Evolutionary conservation across 2,888 invertebrate species (phyloP), one percentile per base, ranked within the genome.

Genomic region (Chymomyza procnemis): DNA sequence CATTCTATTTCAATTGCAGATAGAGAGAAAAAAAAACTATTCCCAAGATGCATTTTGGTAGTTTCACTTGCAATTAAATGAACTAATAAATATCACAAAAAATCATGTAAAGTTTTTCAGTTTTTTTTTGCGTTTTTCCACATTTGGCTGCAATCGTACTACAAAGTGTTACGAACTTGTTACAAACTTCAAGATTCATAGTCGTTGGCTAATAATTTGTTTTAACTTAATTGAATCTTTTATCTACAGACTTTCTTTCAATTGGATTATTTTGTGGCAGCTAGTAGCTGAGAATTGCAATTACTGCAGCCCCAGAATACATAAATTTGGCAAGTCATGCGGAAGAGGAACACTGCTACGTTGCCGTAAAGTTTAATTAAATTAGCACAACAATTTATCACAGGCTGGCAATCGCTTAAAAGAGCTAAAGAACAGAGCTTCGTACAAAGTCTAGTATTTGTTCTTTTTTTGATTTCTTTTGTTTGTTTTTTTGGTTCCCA

Each of bases 381-480:
- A 85, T 85, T 85, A 85, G 85, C 86, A 74, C 73, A 61, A 73
- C 87, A 74, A 85, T 85, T 85, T 85, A 85, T 85, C 88, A 78
- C 72, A 74, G 73, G 75, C 67, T 78, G 79, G 80, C 85, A 88
- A 87, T 84, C 87, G 87, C 71, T 82, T 86, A 86, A 86, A 86
- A 79, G 14, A 66, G 76, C 74, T 71, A 77, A 48, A 52, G 54
- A 54, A 52, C 58, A 47, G 60, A 48, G 65, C 22, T 52, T 66
- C 50, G 50, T 58, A 18, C 6, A 18, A 26, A 26, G 26, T 50
- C 16, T 50, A 50, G 16, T 18, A 18, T 50, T 26, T 26, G 26
- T 26, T 26, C 5, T 26, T 26, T 26, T 26, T 26, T 26, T 5
- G 26, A n/a, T n/a, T n/a, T n/a, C n/a, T n/a, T n/a, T n/a, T n/a